phyloP scores from a whole-genome alignment of 2,113 vertebrate genomes.

The Actenoides hombroni region DNA sequence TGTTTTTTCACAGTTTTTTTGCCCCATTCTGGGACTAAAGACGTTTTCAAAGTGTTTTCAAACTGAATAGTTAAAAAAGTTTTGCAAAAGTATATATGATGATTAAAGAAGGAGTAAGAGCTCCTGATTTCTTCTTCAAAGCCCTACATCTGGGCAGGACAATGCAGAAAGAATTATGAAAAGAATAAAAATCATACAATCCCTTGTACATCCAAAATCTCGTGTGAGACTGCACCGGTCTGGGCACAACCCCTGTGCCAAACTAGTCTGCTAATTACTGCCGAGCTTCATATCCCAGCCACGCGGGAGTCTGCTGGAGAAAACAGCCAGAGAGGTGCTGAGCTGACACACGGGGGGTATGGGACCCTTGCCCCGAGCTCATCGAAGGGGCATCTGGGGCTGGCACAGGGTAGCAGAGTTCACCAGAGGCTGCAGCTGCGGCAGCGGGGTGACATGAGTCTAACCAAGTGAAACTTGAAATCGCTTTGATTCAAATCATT shows the following conservation, averaged over 20 bases:
- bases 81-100: no score
- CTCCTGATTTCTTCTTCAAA: no score
- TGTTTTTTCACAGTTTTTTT: no score
- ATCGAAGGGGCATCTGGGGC: rapidly evolving
- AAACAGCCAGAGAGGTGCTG: rapidly evolving
- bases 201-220: rapidly evolving
- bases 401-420: rapidly evolving
- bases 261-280: background rate
- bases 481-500: rapidly evolving
- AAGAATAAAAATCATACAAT: no score
- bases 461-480: rapidly evolving
- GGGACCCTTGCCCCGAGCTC: background rate
- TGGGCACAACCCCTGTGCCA: background rate
- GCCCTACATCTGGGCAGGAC: no score
- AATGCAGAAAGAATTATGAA: no score
- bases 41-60: no score
- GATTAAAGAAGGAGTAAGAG: no score
- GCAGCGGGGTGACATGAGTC: rapidly evolving
- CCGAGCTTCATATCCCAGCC: background rate
- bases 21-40: no score
- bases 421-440: rapidly evolving
- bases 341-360: rapidly evolving
- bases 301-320: rapidly evolving
- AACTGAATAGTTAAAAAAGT: no score
- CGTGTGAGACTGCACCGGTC: rapidly evolving